A percentile compares a stretch with the other conserved stretches of the same genome.
phyloP scores from a whole-genome alignment of 2,888 invertebrate genomes.

The Caenorhabditis becei region DNA sequence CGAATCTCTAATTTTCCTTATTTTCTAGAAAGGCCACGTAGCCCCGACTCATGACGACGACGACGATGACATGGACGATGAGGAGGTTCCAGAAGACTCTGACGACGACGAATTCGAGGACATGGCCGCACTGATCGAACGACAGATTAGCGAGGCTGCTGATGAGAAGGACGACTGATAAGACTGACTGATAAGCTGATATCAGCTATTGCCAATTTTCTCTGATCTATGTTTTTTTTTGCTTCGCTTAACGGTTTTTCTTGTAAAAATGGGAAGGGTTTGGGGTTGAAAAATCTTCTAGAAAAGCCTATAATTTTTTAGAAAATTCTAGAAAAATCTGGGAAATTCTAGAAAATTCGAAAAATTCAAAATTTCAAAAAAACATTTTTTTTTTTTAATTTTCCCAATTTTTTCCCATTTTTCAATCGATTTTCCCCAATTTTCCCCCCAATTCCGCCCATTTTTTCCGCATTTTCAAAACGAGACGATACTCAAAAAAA shows the following conservation, averaged over 20 bases:
- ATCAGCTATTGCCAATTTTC: not conserved
- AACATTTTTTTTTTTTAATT: not conserved
- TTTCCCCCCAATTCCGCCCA: not conserved
- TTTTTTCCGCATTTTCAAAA: not conserved
- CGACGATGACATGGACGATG: constrained; percentile 56
- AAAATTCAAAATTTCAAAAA: not conserved
- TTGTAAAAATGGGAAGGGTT: no score
- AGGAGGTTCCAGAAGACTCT: constrained; percentile 27
- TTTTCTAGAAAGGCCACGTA: constrained; percentile 48
- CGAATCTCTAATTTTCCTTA: not conserved
- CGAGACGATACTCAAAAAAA: constrained; percentile 36
- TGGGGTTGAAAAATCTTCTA: no score
- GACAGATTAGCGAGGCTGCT: constrained; percentile 58
- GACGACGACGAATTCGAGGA: constrained; percentile 68
- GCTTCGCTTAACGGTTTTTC: not conserved
- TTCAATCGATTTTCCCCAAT: not conserved
- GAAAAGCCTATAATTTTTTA: no score
- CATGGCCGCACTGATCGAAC: constrained; percentile 72
- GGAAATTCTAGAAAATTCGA: no score
- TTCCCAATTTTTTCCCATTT: not conserved
- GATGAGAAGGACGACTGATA: constrained; percentile 32
- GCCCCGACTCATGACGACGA: constrained; percentile 19
- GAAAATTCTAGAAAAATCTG: no score
- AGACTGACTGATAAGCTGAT: not conserved
- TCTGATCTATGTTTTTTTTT: constrained; percentile 12